phyloP scores from a whole-genome alignment of 2,797 vertebrate genomes.

The Delichon dasypus region DNA sequence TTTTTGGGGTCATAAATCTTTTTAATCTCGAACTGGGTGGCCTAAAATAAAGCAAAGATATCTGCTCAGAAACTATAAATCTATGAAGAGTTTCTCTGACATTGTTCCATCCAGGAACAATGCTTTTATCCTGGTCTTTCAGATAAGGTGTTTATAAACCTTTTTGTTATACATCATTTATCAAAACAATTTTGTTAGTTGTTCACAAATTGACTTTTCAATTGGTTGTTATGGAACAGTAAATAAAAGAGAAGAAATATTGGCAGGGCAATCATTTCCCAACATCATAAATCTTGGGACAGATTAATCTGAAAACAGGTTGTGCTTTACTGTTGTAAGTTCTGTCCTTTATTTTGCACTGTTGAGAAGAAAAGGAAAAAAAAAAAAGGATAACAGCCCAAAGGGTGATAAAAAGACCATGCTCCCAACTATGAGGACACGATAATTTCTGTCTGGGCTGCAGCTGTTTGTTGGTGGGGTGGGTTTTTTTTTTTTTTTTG shows the following conservation, averaged over 20 bases:
- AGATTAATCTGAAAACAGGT: not conserved
- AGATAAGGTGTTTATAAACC: not conserved
- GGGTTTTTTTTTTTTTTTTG: too few relatives aligned
- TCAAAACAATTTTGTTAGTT: not conserved
- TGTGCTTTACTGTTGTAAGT: not conserved
- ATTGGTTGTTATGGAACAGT: not conserved
- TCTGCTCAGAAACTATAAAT: not conserved
- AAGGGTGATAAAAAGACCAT: not conserved
- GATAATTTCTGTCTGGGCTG: not conserved
- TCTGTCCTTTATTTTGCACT: not conserved
- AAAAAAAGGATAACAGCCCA: not conserved
- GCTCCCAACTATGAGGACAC: accelerated
- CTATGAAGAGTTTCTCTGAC: not conserved
- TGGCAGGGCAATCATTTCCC: not conserved
- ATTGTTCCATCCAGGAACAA: not conserved
- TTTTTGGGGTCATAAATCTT: not conserved
- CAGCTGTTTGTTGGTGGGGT: too few relatives aligned
- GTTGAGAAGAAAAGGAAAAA: not conserved
- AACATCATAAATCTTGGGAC: not conserved
- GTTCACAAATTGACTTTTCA: constrained; percentile 27
- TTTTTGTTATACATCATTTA: not conserved
- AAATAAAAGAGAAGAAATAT: constrained; percentile 19
- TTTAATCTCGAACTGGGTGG: not conserved
- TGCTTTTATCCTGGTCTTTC: not conserved
- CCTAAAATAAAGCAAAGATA: not conserved